A percentile compares a stretch with the other conserved stretches of the same genome.
These are phyloP conservation scores for Sparus aurata DNA, from an alignment of 2,797 vertebrate species.

Conservation along the genomic window DNA sequence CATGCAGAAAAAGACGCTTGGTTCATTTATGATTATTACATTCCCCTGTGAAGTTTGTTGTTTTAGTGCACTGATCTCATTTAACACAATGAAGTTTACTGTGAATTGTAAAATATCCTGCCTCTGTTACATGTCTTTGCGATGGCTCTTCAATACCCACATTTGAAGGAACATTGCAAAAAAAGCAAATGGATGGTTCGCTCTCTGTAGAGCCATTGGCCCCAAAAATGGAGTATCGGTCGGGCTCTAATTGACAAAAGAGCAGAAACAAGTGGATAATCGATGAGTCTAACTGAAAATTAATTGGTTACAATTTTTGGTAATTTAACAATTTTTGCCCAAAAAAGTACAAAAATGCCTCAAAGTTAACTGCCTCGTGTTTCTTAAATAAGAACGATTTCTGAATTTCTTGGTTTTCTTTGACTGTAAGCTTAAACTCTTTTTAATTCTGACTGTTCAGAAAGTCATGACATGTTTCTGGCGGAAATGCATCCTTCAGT, in stretches of 20 bases:
- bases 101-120: no score
- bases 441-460: background rate
- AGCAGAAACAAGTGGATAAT: background rate
- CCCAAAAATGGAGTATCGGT: no score
- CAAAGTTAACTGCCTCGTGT: background rate
- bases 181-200: no score
- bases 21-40: no score
- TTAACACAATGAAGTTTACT: no score
- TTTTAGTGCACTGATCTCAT: no score
- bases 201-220: no score
- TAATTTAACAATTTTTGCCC: background rate
- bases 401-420: background rate
- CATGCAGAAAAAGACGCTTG: no score
- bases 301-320: background rate
- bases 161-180: no score
- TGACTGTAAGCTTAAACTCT: background rate
- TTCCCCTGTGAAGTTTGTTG: no score
- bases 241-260: background rate
- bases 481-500: background rate
- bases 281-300: background rate
- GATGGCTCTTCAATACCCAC: no score
- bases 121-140: no score
- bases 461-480: background rate
- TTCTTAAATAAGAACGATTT: background rate
- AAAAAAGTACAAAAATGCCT: background rate